Conservation (phyloP, 2,113 vertebrate species). For the Misgurnus mizolepis region DNA sequence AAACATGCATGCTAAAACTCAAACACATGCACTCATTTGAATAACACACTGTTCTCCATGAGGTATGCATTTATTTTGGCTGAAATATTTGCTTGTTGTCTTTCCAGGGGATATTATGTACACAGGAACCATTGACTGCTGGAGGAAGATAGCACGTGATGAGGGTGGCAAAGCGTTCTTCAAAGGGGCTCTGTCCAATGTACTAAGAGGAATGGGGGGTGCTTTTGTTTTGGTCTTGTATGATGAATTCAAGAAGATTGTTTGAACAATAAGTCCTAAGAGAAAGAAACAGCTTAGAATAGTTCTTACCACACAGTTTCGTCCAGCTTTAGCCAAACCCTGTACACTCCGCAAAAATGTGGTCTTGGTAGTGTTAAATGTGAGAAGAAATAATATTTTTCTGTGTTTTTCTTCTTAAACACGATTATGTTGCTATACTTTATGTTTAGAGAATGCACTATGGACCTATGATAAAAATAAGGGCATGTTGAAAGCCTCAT, state of each 20-base stretch:
- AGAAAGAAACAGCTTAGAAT: slow-evolving; percentile 58
- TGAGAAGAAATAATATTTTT: slow-evolving; percentile 60
- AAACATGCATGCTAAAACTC: slow-evolving; percentile 39
- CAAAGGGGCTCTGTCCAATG: slow-evolving; percentile 83
- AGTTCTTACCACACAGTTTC: slow-evolving; percentile 64
- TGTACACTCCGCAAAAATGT: slow-evolving; percentile 61
- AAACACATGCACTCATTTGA: slow-evolving; percentile 21
- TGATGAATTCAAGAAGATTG: slow-evolving; percentile 80
- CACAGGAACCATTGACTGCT: slow-evolving; percentile 82
- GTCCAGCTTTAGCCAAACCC: slow-evolving; percentile 65
- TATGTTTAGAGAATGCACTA: slow-evolving; percentile 19
- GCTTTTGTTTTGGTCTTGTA: slow-evolving; percentile 81
- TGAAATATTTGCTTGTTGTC: slow-evolving; percentile 37
- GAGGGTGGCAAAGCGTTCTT: slow-evolving; percentile 83
- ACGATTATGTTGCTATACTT: slow-evolving; percentile 56
- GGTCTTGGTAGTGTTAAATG: slow-evolving; percentile 49
- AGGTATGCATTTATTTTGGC: slow-evolving; percentile 1
- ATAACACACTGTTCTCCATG: slow-evolving; percentile 18
- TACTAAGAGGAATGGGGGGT: slow-evolving; percentile 80
- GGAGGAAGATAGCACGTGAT: slow-evolving; percentile 80
- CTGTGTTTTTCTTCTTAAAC: slow-evolving; percentile 67
- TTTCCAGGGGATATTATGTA: slow-evolving; percentile 85
- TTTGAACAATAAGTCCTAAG: slow-evolving; percentile 61
- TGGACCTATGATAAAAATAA: background rate
- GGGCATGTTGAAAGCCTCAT: no score